phyloP scores from a whole-genome alignment of 2,797 vertebrate genomes.

The Botia almorhae region DNA sequence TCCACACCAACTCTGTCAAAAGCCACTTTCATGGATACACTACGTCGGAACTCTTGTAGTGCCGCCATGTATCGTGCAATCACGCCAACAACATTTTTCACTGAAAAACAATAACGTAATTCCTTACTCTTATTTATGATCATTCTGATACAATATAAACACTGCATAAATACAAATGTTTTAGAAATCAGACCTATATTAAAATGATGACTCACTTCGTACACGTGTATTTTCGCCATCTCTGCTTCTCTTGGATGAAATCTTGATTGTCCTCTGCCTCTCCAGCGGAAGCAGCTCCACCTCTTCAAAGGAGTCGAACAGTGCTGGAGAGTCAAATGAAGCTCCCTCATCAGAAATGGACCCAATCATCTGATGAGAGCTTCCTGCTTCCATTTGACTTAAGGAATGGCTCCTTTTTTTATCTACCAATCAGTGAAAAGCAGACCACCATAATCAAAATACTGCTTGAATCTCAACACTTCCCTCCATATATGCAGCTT shows the following conservation, averaged over 20 bases:
- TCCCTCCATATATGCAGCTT: background rate
- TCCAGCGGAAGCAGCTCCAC: slow-evolving; percentile 68
- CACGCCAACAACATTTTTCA: slow-evolving; percentile 74
- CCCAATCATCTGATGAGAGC: slow-evolving; percentile 63
- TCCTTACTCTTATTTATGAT: background rate
- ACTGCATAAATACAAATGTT: no score
- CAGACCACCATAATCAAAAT: background rate
- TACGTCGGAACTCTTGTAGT: slow-evolving; percentile 71
- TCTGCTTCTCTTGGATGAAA: slow-evolving; percentile 68
- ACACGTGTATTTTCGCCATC: slow-evolving; percentile 74
- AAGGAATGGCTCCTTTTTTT: slow-evolving; percentile 63
- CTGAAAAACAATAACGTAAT: slow-evolving; percentile 45
- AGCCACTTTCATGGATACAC: slow-evolving; percentile 76
- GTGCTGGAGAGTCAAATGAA: slow-evolving; percentile 60
- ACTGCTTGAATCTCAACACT: background rate
- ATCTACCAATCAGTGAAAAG: slow-evolving; percentile 55
- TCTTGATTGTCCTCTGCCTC: slow-evolving; percentile 61
- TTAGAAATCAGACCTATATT: no score
- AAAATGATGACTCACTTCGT: slow-evolving; percentile 65
- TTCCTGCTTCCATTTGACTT: slow-evolving; percentile 66
- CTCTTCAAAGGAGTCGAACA: slow-evolving; percentile 74
- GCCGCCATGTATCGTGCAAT: slow-evolving; percentile 73
- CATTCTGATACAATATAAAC: no score
- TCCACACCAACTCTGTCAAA: slow-evolving; percentile 75
- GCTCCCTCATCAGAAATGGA: slow-evolving; percentile 60